phyloP scores from a whole-genome alignment of 2,888 invertebrate genomes.

The Poecilobothrus nobilitatus region DNA sequence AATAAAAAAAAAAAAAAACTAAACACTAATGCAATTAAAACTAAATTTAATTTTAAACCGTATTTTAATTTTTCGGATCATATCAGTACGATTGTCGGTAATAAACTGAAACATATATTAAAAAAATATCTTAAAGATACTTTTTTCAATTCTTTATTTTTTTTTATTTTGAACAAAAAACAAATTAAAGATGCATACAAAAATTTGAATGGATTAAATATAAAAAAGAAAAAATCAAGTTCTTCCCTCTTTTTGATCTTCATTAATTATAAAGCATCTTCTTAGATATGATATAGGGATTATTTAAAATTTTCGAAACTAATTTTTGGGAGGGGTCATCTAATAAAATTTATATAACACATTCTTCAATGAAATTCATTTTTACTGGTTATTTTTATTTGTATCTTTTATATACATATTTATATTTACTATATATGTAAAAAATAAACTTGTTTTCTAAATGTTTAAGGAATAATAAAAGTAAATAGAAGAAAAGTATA shows the following conservation, averaged over 20 bases:
- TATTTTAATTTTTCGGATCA: constrained; percentile 2
- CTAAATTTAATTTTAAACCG: not conserved
- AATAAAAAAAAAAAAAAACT: too few relatives aligned
- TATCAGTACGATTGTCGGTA: constrained; percentile 1
- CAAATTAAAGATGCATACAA: too few relatives aligned
- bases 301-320: too few relatives aligned
- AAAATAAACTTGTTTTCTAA: not conserved
- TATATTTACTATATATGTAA: too few relatives aligned
- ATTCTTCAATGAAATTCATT: not conserved
- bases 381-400: not conserved
- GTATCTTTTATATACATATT: too few relatives aligned
- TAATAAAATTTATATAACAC: not conserved
- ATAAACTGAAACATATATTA: not conserved
- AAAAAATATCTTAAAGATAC: not conserved
- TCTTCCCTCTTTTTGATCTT: not conserved
- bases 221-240: not conserved
- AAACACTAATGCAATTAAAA: not conserved
- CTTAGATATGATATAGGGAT: too few relatives aligned
- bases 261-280: too few relatives aligned
- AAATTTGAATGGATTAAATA: too few relatives aligned
- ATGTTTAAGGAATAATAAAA: not conserved
- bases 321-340: too few relatives aligned
- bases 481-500: too few relatives aligned
- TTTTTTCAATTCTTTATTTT: too few relatives aligned
- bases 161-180: too few relatives aligned